Conservation (phyloP, 1,140 invertebrate genomes). For the Lucilia cuprina region DNA sequence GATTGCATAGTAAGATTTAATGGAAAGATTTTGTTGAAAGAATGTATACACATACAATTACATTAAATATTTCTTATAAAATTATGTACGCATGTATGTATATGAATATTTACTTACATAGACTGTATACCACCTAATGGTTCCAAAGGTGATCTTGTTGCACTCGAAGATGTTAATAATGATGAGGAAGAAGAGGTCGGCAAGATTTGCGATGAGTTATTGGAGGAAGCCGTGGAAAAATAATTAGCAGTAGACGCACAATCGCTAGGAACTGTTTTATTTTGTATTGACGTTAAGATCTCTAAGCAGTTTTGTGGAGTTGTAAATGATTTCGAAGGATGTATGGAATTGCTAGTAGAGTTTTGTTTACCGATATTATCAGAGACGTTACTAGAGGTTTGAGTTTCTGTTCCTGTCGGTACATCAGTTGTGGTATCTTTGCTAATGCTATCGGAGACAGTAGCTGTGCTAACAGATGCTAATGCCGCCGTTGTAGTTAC, state of each 20-base stretch:
- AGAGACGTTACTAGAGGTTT: background rate
- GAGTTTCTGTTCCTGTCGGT: background rate
- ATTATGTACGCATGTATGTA: too few species aligned
- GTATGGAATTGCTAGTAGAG: background rate
- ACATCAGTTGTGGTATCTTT: background rate
- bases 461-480: background rate
- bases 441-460: background rate
- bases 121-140: too few species aligned
- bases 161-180: background rate
- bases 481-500: background rate
- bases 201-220: background rate
- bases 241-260: background rate
- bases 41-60: too few species aligned
- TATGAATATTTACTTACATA: too few species aligned
- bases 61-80: too few species aligned
- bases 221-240: background rate
- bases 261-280: background rate
- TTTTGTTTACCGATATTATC: background rate
- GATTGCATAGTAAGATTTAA: too few species aligned
- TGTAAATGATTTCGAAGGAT: conserved; percentile 8
- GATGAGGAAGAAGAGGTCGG: background rate
- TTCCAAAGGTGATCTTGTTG: too few species aligned
- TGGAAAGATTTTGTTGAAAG: too few species aligned
- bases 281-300: background rate
- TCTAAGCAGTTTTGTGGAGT: conserved; percentile 21